phyloP scores from a whole-genome alignment of 2,888 invertebrate species.

The Luffia ferchaultella region DNA sequence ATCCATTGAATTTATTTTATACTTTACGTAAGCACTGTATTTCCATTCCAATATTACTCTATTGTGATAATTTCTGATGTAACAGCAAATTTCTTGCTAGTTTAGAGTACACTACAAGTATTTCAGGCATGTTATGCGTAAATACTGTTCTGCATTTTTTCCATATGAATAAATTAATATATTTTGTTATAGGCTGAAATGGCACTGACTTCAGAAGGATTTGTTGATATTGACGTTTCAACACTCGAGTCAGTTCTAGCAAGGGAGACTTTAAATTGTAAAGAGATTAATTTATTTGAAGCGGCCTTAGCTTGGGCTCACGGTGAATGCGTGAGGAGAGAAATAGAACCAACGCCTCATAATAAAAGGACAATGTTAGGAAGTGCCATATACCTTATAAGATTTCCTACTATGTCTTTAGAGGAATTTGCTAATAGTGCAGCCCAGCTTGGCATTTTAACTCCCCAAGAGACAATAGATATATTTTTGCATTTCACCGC shows the following conservation, averaged over 20 bases:
- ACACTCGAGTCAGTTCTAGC: slow-evolving; percentile 91
- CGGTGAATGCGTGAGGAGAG: slow-evolving; percentile 87
- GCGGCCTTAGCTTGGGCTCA: slow-evolving; percentile 94
- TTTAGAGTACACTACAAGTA: too few relatives aligned
- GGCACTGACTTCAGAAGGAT: slow-evolving; percentile 94
- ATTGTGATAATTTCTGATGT: too few relatives aligned
- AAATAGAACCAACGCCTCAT: slow-evolving; percentile 80
- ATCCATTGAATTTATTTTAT: too few relatives aligned
- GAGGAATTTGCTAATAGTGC: slow-evolving; percentile 93
- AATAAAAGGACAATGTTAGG: slow-evolving; percentile 82
- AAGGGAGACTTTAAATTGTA: slow-evolving; percentile 93
- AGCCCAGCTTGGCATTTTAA: slow-evolving; percentile 91
- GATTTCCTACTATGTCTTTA: slow-evolving; percentile 93
- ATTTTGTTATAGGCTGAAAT: slow-evolving; percentile 89
- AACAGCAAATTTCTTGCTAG: too few relatives aligned
- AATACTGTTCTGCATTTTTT: too few relatives aligned
- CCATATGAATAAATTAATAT: too few relatives aligned
- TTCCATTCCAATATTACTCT: too few relatives aligned
- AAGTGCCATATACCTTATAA: slow-evolving; percentile 83
- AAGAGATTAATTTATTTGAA: slow-evolving; percentile 90
- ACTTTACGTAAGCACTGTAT: too few relatives aligned
- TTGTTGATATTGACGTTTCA: slow-evolving; percentile 93
- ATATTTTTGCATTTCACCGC: slow-evolving; percentile 96
- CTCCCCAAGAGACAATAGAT: slow-evolving; percentile 92
- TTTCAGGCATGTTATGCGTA: too few relatives aligned